These are phyloP conservation scores for Cephalophus harveyi DNA, from an alignment of 2,113 vertebrate species.

Conservation along the genomic window DNA sequence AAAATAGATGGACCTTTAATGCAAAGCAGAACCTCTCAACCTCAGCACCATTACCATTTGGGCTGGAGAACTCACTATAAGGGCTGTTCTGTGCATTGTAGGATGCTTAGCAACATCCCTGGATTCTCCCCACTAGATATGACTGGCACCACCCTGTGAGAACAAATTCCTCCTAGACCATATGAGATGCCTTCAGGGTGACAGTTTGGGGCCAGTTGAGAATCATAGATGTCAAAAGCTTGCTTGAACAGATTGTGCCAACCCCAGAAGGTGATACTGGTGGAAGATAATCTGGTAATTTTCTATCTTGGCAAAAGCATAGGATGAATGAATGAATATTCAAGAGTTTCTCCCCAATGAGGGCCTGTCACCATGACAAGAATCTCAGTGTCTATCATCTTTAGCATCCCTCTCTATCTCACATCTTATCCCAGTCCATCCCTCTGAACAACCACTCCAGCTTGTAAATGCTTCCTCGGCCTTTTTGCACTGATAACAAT, in stretches of 20 bases:
- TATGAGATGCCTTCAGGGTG: background rate
- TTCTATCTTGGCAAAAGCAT: background rate
- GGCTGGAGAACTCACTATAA: background rate
- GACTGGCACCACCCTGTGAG: too few relatives aligned
- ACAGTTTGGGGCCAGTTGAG: background rate
- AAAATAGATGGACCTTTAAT: background rate
- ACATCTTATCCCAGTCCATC: background rate
- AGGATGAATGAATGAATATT: background rate
- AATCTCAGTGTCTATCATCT: background rate
- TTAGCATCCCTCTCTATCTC: background rate
- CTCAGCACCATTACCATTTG: background rate
- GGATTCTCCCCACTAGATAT: background rate
- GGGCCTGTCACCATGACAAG: background rate
- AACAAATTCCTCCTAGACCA: background rate
- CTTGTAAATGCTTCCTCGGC: background rate
- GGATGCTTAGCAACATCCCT: background rate
- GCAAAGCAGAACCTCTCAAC: background rate
- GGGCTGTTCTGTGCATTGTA: background rate
- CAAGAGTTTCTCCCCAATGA: background rate
- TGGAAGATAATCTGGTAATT: background rate
- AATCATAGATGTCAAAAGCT: background rate
- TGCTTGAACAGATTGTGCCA: background rate
- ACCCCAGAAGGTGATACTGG: background rate
- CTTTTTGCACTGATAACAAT: background rate
- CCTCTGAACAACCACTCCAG: background rate